phyloP scores from a whole-genome alignment of 2,797 vertebrate species.

The Pempheris klunzingeri region DNA sequence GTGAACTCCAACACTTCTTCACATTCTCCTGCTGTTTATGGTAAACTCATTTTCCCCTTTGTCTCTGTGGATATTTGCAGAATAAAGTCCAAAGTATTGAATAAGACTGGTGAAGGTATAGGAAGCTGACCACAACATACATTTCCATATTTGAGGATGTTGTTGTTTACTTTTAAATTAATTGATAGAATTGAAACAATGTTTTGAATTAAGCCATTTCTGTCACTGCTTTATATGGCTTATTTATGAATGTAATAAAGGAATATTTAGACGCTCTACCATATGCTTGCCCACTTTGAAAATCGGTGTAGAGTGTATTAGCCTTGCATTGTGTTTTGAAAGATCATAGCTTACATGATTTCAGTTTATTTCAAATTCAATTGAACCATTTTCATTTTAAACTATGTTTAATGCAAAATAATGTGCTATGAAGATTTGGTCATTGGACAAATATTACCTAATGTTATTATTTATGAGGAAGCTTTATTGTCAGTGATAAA shows the following conservation, averaged over 20 bases:
- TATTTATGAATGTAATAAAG: background rate
- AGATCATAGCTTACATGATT: background rate
- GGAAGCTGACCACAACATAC: background rate
- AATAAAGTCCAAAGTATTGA: background rate
- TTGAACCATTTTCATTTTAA: accelerated
- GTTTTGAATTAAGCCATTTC: background rate
- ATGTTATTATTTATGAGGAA: background rate
- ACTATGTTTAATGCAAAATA: background rate
- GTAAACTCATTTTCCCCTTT: slow-evolving; percentile 45
- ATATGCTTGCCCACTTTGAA: background rate
- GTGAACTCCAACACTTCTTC: slow-evolving; percentile 10
- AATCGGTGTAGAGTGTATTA: background rate
- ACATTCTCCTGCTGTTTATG: background rate
- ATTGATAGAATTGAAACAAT: background rate
- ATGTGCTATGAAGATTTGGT: background rate
- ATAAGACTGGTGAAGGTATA: background rate
- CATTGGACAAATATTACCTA: background rate
- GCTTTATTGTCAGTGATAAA: background rate
- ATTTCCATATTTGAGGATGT: background rate
- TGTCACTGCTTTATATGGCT: background rate
- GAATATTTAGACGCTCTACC: background rate
- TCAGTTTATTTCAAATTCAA: background rate
- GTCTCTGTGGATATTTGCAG: background rate
- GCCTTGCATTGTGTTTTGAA: background rate
- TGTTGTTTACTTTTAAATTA: background rate